Base-by-base conservation (phyloP, 2,888 invertebrate species). In the Caenorhabditis zanzibari region DNA sequence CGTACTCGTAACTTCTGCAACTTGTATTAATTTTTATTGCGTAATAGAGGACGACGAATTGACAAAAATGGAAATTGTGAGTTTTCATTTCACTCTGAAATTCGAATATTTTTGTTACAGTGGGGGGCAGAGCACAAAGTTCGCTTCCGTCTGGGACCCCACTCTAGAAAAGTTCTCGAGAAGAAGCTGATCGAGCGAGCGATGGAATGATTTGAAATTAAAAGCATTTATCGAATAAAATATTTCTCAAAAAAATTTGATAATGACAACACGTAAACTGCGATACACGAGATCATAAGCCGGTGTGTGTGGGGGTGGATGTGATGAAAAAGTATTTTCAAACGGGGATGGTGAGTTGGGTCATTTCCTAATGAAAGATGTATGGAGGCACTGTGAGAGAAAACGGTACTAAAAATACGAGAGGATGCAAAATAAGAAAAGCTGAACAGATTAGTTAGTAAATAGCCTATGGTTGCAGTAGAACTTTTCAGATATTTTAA, bases 281-380 rank as follows among this genome's bases (percentile, higher is more conserved):
- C 44, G 74, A 81, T 81, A 81, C 81, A 81, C 81, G 81, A 81
- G 81, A 81, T 81, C 81, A 69, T 52, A 35, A 26, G 81, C 81
- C 81, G 81, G 74, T 81, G 73, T 81, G 73, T 35, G 66, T 14
- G 52, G 49, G 41, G 24, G 59, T 63, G 63, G 61, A n/a, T 74
- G 52, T 38, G 71, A 64, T 56, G 41, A 73, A 7, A 49, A 58
- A 44, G 47, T n/a, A 14, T 66, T 16, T 52, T 49, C 66, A 76
- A 72, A 63, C 63, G 56, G 71, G 63, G 61, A 59, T 72, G n/a
- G 41, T 32, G 58, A 41, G 47, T 22, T 28, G 22, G 68, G 54
- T 63, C 54, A 59, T 59, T 66, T 58, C 66, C 64, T 72, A 80
- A 6, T 61, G 68, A 68, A 32, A 77, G 63, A 69, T 38, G 14